Evolutionary conservation across 1,140 invertebrate species (phyloP).

Genomic region (Bombus confusus): DNA sequence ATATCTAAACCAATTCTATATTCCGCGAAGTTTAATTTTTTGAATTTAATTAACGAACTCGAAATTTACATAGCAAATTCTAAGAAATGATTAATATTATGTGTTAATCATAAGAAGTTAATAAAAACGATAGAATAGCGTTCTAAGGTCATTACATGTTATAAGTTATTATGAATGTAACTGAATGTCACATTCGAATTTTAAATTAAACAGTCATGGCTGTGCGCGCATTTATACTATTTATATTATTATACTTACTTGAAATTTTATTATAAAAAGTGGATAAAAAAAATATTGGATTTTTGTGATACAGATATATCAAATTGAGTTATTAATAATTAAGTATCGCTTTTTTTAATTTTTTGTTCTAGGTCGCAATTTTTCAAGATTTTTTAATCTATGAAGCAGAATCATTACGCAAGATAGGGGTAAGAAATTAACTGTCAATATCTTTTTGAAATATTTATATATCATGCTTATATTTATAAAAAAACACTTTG

Average conservation of each 20-base stretch:
- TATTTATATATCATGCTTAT: constrained; percentile 21
- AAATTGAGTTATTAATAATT: background rate
- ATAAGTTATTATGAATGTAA: background rate
- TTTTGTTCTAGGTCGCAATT: background rate
- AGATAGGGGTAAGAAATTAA: background rate
- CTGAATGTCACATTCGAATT: background rate
- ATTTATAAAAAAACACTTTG: constrained; percentile 31
- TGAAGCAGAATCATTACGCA: too few species aligned
- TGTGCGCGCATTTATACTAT: background rate
- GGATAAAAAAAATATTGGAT: background rate
- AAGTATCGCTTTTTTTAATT: background rate
- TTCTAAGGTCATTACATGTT: background rate
- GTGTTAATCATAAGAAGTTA: background rate
- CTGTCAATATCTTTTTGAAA: background rate
- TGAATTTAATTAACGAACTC: background rate
- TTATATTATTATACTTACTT: background rate
- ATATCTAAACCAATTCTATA: background rate
- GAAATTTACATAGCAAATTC: too few species aligned
- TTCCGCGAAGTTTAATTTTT: background rate
- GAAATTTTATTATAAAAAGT: background rate
- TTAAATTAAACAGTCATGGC: background rate
- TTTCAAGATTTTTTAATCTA: background rate
- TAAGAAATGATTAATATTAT: background rate
- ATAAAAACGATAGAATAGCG: background rate
- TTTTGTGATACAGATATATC: background rate